Evolutionary conservation across 2,797 vertebrate species (phyloP).

Genomic region (Anolis apletophallus): DNA sequence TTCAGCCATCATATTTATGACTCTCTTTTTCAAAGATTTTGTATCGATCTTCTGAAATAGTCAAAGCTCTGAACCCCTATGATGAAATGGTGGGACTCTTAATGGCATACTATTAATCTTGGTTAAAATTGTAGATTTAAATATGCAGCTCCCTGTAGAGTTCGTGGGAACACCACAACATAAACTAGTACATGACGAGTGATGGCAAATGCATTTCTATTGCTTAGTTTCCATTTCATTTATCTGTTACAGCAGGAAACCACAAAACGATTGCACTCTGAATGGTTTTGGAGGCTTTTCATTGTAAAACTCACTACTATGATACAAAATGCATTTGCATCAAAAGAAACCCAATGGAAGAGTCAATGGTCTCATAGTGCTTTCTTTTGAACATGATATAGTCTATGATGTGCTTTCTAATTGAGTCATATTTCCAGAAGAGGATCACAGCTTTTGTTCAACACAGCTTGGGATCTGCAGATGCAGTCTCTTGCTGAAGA

Average conservation of each 20-base stretch:
- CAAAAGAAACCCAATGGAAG: neutral
- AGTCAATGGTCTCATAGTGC: neutral
- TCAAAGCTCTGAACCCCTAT: neutral
- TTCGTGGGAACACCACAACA: conserved; percentile 23
- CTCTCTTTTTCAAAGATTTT: neutral
- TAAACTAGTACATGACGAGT: neutral
- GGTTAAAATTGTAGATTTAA: conserved; percentile 37
- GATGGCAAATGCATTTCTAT: conserved; percentile 32
- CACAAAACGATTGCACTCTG: neutral
- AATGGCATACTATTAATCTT: neutral
- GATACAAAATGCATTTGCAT: conserved; percentile 4
- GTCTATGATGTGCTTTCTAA: neutral
- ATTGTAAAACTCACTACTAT: conserved; percentile 2
- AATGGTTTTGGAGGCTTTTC: conserved; percentile 38
- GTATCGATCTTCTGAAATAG: neutral
- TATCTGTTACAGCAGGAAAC: conserved; percentile 12
- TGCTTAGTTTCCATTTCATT: conserved; percentile 28
- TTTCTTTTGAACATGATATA: neutral
- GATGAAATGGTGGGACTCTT: neutral
- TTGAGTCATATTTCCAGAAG: conserved; percentile 22
- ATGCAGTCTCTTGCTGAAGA: neutral
- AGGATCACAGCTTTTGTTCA: neutral
- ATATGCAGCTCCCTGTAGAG: conserved; percentile 31
- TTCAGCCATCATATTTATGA: too few species aligned
- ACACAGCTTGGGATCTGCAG: neutral